Conservation (phyloP, 2,113 vertebrate species). For the Caranx melampygus region DNA sequence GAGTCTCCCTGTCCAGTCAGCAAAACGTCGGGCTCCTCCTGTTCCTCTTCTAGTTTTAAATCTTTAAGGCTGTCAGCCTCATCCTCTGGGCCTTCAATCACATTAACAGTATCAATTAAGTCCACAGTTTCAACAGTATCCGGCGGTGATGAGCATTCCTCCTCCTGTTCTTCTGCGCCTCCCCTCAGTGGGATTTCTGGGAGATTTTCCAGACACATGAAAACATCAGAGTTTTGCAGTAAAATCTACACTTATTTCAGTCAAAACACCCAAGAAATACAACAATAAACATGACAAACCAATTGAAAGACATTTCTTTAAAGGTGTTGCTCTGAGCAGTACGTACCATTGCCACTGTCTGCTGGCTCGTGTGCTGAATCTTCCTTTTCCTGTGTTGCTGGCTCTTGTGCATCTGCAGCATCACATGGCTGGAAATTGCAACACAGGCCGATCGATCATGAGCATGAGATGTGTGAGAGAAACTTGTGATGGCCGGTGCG, state of each 20-base stretch:
- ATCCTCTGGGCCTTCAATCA: not conserved
- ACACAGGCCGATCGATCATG: constrained; percentile 56
- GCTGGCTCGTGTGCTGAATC: constrained; percentile 35
- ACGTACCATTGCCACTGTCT: constrained; percentile 51
- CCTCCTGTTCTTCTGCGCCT: constrained; percentile 41
- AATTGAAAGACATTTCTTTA: not conserved
- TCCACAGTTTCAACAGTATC: constrained; percentile 35
- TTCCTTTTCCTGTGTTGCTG: constrained; percentile 64
- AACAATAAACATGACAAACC: not conserved
- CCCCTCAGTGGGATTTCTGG: constrained; percentile 22
- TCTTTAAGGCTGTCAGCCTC: constrained; percentile 19
- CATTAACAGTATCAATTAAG: constrained; percentile 9
- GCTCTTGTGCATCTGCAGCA: constrained; percentile 55
- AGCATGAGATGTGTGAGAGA: constrained; percentile 31
- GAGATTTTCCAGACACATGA: not conserved
- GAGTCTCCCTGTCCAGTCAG: constrained; percentile 48
- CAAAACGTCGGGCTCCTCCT: constrained; percentile 29
- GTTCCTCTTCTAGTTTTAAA: constrained; percentile 59
- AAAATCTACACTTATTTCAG: not conserved
- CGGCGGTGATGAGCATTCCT: not conserved
- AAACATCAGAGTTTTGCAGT: not conserved
- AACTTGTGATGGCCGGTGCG: constrained; percentile 56
- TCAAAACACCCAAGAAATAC: too few relatives aligned
- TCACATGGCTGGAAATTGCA: constrained; percentile 80
- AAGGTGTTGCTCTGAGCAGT: not conserved